A percentile compares a stretch with the other conserved stretches of the same genome.
Evolutionary conservation across 2,797 vertebrate genomes (phyloP).

Genomic region (Anolis apletophallus): DNA sequence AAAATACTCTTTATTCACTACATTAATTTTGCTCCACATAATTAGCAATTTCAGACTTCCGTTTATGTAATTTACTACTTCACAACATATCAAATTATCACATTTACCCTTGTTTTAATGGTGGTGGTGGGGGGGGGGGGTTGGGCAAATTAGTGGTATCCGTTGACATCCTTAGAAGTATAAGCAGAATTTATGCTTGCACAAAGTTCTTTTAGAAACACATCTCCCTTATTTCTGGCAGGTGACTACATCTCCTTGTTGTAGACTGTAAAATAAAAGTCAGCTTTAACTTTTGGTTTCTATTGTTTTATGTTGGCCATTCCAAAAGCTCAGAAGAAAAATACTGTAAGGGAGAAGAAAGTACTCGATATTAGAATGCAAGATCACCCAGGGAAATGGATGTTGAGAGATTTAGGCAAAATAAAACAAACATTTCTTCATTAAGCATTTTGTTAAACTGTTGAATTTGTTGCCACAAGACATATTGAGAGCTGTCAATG

Average conservation of each 20-base stretch:
- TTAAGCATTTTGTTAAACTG: background rate
- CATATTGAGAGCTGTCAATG: background rate
- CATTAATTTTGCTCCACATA: constrained; percentile 18
- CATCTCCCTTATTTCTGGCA: background rate
- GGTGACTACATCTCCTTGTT: background rate
- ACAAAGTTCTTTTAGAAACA: background rate
- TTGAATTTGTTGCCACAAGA: background rate
- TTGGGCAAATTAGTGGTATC: constrained; percentile 14
- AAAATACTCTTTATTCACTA: constrained; percentile 12
- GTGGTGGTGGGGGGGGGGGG: too few relatives aligned
- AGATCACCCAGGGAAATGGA: too few relatives aligned
- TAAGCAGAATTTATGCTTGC: background rate
- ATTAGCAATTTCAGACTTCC: constrained; percentile 18
- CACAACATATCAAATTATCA: constrained; percentile 31
- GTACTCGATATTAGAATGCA: background rate
- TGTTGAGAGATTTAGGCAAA: background rate
- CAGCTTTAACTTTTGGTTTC: background rate
- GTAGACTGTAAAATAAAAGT: background rate
- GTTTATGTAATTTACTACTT: constrained; percentile 2
- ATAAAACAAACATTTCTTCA: background rate
- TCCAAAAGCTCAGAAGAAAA: background rate
- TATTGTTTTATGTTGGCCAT: background rate
- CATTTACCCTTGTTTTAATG: constrained; percentile 31
- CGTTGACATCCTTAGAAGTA: background rate
- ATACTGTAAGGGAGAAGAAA: background rate